These are phyloP conservation scores for Stictocephala bisonia DNA, from an alignment of 2,888 invertebrate genomes.

Conservation along the genomic window DNA sequence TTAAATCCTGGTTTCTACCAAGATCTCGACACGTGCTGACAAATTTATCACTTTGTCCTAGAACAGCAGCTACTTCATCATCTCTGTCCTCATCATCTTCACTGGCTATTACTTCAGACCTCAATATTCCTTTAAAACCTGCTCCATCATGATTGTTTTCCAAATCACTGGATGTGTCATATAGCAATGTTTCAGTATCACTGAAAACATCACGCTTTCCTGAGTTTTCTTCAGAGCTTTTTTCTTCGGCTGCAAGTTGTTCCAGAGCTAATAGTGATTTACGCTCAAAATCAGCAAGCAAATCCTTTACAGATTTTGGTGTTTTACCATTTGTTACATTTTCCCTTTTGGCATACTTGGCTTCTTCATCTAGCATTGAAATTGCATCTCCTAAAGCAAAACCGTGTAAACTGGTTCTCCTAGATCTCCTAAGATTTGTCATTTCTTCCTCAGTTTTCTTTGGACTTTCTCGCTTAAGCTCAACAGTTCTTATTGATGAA, in stretches of 20 bases:
- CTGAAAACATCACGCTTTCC: constrained; percentile 64
- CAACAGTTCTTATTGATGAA: constrained; percentile 59
- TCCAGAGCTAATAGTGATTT: constrained; percentile 64
- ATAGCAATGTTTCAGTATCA: constrained; percentile 66
- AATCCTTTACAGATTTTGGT: constrained; percentile 65
- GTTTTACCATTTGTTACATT: constrained; percentile 44
- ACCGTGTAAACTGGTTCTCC: constrained; percentile 48
- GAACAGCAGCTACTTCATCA: constrained; percentile 59
- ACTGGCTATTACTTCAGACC: constrained; percentile 46
- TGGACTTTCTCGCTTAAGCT: constrained; percentile 44
- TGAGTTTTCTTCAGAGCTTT: constrained; percentile 57
- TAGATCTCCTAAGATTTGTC: constrained; percentile 43
- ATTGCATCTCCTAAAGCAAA: constrained; percentile 60
- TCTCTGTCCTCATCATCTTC: constrained; percentile 55
- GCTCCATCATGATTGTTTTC: constrained; percentile 57
- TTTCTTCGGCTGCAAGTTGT: constrained; percentile 61
- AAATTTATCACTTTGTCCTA: constrained; percentile 58
- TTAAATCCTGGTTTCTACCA: constrained; percentile 55
- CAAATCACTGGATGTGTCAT: constrained; percentile 65
- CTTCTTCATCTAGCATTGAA: constrained; percentile 44
- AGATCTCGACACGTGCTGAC: constrained; percentile 56
- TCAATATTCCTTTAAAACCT: constrained; percentile 43
- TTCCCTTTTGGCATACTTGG: constrained; percentile 46
- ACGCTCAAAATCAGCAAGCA: constrained; percentile 66
- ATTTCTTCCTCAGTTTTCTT: constrained; percentile 41